Evolutionary conservation across 2,888 invertebrate genomes (phyloP).

Genomic region (Nesidiocoris tenuis): DNA sequence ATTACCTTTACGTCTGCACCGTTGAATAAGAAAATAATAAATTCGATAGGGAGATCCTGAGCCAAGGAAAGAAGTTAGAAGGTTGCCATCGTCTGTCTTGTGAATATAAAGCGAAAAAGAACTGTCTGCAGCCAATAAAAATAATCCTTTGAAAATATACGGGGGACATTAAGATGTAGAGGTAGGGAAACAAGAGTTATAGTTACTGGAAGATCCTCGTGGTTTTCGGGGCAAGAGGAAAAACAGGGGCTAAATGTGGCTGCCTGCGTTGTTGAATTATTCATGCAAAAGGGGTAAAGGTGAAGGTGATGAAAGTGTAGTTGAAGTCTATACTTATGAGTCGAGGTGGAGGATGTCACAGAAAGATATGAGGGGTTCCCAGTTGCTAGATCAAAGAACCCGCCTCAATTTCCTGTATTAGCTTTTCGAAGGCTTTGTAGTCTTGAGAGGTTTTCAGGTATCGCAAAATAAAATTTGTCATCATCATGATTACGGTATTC

Average conservation of each 20-base stretch:
- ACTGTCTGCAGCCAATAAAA: slow-evolving; percentile 48
- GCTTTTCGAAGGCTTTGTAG: slow-evolving; percentile 2
- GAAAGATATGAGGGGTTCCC: background rate
- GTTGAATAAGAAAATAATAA: slow-evolving; percentile 34
- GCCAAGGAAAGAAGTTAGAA: slow-evolving; percentile 24
- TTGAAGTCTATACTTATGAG: background rate
- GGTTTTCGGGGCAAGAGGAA: slow-evolving; percentile 15
- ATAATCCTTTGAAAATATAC: slow-evolving; percentile 49
- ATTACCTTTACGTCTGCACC: background rate
- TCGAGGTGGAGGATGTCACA: background rate
- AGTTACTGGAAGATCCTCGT: slow-evolving; percentile 17
- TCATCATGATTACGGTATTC: too few relatives aligned
- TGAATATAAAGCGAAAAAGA: slow-evolving; percentile 35
- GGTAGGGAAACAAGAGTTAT: slow-evolving; percentile 47
- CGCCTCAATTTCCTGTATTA: slow-evolving; percentile 21
- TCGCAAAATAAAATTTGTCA: too few relatives aligned
- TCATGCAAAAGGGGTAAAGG: slow-evolving; percentile 44
- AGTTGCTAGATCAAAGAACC: slow-evolving; percentile 39
- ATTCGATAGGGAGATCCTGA: slow-evolving; percentile 10
- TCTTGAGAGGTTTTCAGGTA: too few relatives aligned
- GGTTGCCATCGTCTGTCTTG: slow-evolving; percentile 24
- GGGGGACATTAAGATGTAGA: slow-evolving; percentile 47
- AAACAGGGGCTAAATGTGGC: slow-evolving; percentile 46
- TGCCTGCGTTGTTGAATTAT: slow-evolving; percentile 41
- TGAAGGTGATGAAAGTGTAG: slow-evolving; percentile 1